phyloP scores from a whole-genome alignment of 2,113 vertebrate species.

The Melanerpes aurifrons region DNA sequence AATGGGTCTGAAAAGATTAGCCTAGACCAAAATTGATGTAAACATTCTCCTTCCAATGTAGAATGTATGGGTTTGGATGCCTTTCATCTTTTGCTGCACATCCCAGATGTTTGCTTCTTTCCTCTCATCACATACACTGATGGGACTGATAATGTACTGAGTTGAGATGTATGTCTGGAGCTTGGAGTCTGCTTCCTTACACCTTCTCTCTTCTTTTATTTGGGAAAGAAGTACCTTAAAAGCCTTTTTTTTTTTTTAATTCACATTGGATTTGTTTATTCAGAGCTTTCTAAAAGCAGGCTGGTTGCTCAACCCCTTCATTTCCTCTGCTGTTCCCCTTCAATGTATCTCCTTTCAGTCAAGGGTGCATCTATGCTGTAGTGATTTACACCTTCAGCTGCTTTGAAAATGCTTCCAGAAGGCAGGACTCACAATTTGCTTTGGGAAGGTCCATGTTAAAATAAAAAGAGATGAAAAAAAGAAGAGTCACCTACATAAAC shows the following conservation, averaged over 20 bases:
- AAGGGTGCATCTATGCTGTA: neutral
- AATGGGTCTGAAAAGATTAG: constrained; percentile 65
- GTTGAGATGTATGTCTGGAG: constrained; percentile 30
- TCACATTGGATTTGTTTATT: constrained; percentile 62
- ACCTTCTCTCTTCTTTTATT: constrained; percentile 34
- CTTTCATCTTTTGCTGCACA: constrained; percentile 59
- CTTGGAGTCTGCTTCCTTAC: constrained; percentile 42
- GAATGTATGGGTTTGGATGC: neutral
- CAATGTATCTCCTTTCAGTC: constrained; percentile 16
- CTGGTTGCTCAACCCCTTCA: neutral
- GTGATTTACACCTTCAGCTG: neutral
- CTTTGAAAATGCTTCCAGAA: neutral
- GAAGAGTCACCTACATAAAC: neutral
- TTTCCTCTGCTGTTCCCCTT: constrained; percentile 26
- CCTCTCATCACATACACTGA: constrained; percentile 12
- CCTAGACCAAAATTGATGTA: constrained; percentile 51
- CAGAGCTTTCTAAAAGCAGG: constrained; percentile 9
- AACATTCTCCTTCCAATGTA: constrained; percentile 56
- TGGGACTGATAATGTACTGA: constrained; percentile 40
- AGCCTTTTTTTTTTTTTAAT: neutral
- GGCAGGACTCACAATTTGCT: neutral
- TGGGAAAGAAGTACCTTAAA: constrained; percentile 42
- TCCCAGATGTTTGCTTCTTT: constrained; percentile 64
- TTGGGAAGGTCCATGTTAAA: neutral
- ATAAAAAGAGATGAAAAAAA: neutral